Base-by-base conservation (phyloP, 2,888 invertebrate species). In the Mimumesa dahlbomi region DNA sequence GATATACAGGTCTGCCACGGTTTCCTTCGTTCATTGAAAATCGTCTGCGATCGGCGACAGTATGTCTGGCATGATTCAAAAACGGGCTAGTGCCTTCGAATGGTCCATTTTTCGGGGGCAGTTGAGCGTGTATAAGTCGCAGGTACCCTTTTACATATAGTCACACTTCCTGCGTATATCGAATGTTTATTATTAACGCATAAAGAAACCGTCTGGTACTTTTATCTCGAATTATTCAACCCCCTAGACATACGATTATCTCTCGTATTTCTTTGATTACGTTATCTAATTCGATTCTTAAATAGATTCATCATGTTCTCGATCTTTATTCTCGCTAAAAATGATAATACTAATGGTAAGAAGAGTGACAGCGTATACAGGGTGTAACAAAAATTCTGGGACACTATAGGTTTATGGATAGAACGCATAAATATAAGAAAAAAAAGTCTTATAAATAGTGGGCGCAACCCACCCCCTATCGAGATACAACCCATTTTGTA, bases 11-110 rank as follows among this genome's bases (percentile, higher is more conserved):
- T 5, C 34, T 40, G 13, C 13, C 7, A 0, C 7, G 36, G 9
- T 11, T 13, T 13, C 14, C 4, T n/a, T 9, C 19, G 2, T 5
- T 16, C 25, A 36, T 36, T 45, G 7, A 21, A 65, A 49, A 9
- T 21, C 16, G 21, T 1, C 13, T 42, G 50, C n/a, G 14, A 29
- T n/a, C 21, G 58, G 63, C 48, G 56, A 16, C 66, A 16, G 42
- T 34, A 38, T 54, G 52, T 56, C 63, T 54, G 42, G 2, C n/a
- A 4, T 6, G 5, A 42, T 16, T 34, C 34, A 0, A n/a, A 13
- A 0, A 2, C 13, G 1, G n/a, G 0, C 34, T 19, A 18, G 0
- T 34, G 11, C 16, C 2, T 25, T 7, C 18, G 2, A 2, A 36
- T 9, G 3, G 1, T 29, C 1, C 7, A 14, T 42, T 46, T 13